Conservation (phyloP, 2,888 invertebrate species). For the Ditylenchus weischeri region DNA sequence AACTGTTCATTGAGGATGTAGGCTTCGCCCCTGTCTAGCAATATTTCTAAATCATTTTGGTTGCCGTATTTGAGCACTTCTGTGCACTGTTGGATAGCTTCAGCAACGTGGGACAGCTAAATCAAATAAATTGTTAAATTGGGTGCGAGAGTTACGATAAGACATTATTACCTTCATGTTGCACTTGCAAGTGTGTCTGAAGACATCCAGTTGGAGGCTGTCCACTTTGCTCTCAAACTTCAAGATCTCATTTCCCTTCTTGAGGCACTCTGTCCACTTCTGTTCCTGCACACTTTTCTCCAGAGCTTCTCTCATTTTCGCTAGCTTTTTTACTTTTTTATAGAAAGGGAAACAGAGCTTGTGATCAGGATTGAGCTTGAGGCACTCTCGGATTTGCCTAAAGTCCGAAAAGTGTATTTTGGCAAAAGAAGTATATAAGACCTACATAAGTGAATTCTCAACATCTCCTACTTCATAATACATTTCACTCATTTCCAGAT, state of each 20-base stretch:
- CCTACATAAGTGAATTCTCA: conserved; percentile 78
- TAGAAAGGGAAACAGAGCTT: conserved; percentile 91
- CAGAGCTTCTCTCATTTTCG: conserved; percentile 59
- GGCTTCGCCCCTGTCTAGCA: conserved; percentile 89
- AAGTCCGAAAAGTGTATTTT: no score
- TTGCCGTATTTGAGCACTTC: conserved; percentile 73
- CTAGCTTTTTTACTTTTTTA: conserved; percentile 89
- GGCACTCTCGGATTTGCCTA: conserved; percentile 88
- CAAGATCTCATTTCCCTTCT: conserved; percentile 65
- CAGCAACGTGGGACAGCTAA: conserved; percentile 68
- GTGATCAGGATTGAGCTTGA: conserved; percentile 94
- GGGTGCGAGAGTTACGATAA: no score
- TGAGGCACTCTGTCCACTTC: conserved; percentile 71
- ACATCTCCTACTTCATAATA: conserved; percentile 88
- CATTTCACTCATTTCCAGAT: conserved; percentile 75
- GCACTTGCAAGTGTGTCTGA: conserved; percentile 78
- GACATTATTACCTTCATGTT: conserved; percentile 63
- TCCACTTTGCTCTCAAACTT: conserved; percentile 71
- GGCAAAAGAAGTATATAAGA: conserved; percentile 22
- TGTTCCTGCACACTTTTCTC: conserved; percentile 59
- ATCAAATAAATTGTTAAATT: neutral
- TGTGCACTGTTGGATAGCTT: conserved; percentile 76
- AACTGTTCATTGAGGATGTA: conserved; percentile 82
- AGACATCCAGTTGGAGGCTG: conserved; percentile 65
- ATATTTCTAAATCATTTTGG: conserved; percentile 70